Evolutionary conservation across 2,797 vertebrate genomes (phyloP), one percentile per base, ranked within the genome.

Genomic region (Liparis tanakae): DNA sequence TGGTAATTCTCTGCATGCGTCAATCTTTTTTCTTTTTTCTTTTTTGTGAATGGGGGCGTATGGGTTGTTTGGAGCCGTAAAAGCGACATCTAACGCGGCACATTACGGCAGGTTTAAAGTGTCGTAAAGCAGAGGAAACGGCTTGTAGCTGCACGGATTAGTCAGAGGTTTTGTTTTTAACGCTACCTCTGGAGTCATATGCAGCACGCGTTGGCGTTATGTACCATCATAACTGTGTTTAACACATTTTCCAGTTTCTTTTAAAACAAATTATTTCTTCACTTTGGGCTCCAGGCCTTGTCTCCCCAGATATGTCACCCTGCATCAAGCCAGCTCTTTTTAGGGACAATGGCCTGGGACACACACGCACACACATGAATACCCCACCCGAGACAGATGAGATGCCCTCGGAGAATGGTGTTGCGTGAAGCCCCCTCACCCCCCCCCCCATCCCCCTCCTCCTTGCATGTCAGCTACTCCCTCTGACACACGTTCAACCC

Each of bases 1-100:
- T 87, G 91, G 90, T 92, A 87, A 88, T 78, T 87, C 89, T 92
- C 90, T 91, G 89, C 91, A 92, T 93, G 92, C 92, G 91, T 93
- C 92, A 93, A 88, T 85, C 80, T 89, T 81, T 87, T 88, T 62
- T 85, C 80, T 89, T 81, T 87, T 88, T 62, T 43, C 25, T 58
- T 88, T 92, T 94, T 93, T 94, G 93, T 94, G 93, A 94, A 94
- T 94, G 93, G 90, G 91, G 90, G 90, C 87, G 88, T 82, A 78
- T 67, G 73, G 77, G 75, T 34, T 69, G 72, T 33, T 80, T 73
- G 70, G 72, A 79, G 83, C 81, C 59, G 81, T 86, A 79, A 72
- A 83, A 80, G 80, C 85, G 17, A 67, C 85, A 79, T 74, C 68
- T 70, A 17, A 51, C 83, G 56, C 78, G 7, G 62, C 67, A 36